phyloP scores from a whole-genome alignment of 2,113 vertebrate genomes.

The Vidua macroura region DNA sequence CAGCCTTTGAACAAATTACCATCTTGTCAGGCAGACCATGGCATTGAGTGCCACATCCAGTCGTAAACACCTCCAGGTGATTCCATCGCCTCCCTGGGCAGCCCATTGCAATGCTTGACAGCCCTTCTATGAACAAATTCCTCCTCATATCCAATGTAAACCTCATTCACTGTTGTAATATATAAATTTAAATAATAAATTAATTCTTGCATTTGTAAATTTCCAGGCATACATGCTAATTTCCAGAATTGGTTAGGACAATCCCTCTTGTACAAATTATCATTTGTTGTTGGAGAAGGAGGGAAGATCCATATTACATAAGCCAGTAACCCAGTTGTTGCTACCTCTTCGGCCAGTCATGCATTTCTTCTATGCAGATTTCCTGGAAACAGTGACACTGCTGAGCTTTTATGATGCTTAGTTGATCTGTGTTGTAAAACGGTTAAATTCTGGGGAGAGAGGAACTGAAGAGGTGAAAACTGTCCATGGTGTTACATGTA shows the following conservation, averaged over 20 bases:
- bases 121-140: neutral
- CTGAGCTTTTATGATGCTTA: neutral
- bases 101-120: neutral
- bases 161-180: neutral
- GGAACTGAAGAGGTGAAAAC: neutral
- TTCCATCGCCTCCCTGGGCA: neutral
- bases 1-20: neutral
- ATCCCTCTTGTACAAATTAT: neutral
- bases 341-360: neutral
- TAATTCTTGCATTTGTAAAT: neutral
- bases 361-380: neutral
- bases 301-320: neutral
- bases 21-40: neutral
- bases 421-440: neutral
- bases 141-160: neutral
- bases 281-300: neutral
- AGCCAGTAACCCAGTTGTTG: neutral
- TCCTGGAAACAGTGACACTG: neutral
- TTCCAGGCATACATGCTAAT: neutral
- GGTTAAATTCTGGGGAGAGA: neutral
- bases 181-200: neutral
- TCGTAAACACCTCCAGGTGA: neutral
- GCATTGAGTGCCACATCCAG: neutral
- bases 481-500: neutral
- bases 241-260: neutral